Percentiles rank a stretch among this genome's conserved stretches.
Conservation (phyloP, 2,888 invertebrate genomes). For the Epistrophella euchroma region DNA sequence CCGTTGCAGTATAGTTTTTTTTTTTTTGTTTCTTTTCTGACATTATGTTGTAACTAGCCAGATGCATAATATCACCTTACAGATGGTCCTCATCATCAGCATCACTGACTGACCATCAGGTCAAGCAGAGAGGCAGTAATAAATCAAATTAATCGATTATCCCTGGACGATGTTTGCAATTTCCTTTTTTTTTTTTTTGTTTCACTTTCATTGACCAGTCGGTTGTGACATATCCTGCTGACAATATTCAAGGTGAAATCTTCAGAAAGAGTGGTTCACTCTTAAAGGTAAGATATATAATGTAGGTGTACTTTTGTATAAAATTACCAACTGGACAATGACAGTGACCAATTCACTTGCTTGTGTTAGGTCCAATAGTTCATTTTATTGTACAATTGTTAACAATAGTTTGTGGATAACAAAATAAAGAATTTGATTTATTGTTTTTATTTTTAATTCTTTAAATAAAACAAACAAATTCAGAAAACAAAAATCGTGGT, state of each 20-base stretch:
- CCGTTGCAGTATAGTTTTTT: slow-evolving; percentile 30
- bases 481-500: not conserved
- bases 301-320: not conserved
- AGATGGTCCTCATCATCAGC: slow-evolving; percentile 35
- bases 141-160: slow-evolving; percentile 60
- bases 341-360: slow-evolving; percentile 42
- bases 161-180: slow-evolving; percentile 34
- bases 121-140: slow-evolving; percentile 17
- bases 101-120: not conserved
- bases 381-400: slow-evolving; percentile 16
- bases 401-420: slow-evolving; percentile 14
- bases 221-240: slow-evolving; percentile 37
- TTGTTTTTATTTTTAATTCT: slow-evolving; percentile 6
- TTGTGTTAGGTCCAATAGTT: slow-evolving; percentile 20
- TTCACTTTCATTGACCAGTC: slow-evolving; percentile 49
- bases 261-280: not conserved
- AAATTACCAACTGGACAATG: slow-evolving; percentile 33
- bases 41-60: slow-evolving; percentile 45
- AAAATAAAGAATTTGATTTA: slow-evolving; percentile 36
- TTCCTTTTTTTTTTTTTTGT: not conserved
- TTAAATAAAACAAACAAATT: slow-evolving; percentile 23
- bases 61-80: slow-evolving; percentile 50
- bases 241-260: slow-evolving; percentile 46
- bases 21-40: not conserved
- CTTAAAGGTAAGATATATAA: not conserved